Percentiles rank a stretch among this genome's conserved stretches.
Evolutionary conservation across 2,797 vertebrate genomes (phyloP).

Genomic region (Streptopelia turtur): DNA sequence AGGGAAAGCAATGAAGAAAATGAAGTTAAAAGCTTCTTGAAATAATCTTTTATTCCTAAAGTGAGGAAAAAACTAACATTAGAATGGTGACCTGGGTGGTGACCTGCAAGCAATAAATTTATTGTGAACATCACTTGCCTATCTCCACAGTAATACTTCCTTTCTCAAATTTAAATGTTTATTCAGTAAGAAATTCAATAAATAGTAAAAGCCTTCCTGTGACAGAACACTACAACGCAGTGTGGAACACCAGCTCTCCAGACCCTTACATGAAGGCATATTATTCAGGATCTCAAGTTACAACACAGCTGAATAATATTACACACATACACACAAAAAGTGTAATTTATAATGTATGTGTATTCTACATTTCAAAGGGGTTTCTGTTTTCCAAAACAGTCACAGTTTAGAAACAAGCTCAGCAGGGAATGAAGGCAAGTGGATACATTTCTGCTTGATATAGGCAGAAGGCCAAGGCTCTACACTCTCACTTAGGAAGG

Average conservation of each 20-base stretch:
- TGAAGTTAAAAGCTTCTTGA: background rate
- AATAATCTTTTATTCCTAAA: conserved; percentile 6
- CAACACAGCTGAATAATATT: background rate
- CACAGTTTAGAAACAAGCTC: background rate
- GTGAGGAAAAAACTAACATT: background rate
- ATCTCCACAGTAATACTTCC: background rate
- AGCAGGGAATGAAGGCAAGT: background rate
- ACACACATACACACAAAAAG: background rate
- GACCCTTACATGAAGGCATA: background rate
- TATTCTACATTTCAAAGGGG: background rate
- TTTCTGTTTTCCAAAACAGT: background rate
- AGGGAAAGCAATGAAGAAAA: conserved; percentile 2
- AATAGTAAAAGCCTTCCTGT: conserved; percentile 3
- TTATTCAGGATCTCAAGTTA: background rate
- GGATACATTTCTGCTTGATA: background rate
- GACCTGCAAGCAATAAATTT: background rate
- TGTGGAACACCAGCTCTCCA: background rate
- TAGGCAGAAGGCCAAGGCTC: background rate
- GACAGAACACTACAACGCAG: background rate
- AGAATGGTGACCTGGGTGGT: background rate
- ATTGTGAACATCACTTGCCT: conserved; percentile 3
- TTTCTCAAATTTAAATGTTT: conserved; percentile 16
- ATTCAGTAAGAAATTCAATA: conserved; percentile 34
- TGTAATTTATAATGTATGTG: background rate
- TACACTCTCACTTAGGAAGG: background rate